phyloP scores from a whole-genome alignment of 2,113 vertebrate species.

The Clarias gariepinus region DNA sequence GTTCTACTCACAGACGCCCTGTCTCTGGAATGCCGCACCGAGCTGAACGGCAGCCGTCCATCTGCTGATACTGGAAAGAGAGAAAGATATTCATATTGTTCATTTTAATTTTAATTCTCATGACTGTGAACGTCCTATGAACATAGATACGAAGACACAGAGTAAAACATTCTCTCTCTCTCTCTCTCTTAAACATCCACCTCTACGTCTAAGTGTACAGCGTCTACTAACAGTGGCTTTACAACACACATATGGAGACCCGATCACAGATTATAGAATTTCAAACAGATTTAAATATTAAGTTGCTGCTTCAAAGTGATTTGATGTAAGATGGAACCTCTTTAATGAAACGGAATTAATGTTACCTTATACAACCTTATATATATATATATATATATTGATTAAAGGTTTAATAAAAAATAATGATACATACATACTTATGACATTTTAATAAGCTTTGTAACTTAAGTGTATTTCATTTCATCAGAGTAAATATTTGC shows the following conservation, averaged over 20 bases:
- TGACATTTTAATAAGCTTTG: too few relatives aligned
- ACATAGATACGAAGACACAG: slow-evolving; percentile 39
- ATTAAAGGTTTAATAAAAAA: too few relatives aligned
- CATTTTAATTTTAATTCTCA: background rate
- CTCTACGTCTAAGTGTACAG: background rate
- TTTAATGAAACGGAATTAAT: too few relatives aligned
- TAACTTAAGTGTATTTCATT: too few relatives aligned
- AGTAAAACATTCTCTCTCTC: slow-evolving; percentile 1
- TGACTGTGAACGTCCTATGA: background rate
- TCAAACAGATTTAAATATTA: background rate
- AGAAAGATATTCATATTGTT: slow-evolving; percentile 47
- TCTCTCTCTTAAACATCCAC: background rate
- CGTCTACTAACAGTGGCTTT: background rate
- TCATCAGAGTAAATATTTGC: too few relatives aligned
- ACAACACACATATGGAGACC: background rate
- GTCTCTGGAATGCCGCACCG: slow-evolving; percentile 89
- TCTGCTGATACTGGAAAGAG: slow-evolving; percentile 77
- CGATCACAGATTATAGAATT: background rate
- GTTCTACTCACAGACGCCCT: slow-evolving; percentile 85
- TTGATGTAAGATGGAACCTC: too few relatives aligned
- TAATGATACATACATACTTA: too few relatives aligned
- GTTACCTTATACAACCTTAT: too few relatives aligned
- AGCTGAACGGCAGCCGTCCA: slow-evolving; percentile 83
- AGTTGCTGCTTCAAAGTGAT: background rate
- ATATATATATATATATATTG: too few relatives aligned